These are phyloP conservation scores for Leucoma salicis DNA, from an alignment of 2,888 invertebrate species.

Conservation along the genomic window DNA sequence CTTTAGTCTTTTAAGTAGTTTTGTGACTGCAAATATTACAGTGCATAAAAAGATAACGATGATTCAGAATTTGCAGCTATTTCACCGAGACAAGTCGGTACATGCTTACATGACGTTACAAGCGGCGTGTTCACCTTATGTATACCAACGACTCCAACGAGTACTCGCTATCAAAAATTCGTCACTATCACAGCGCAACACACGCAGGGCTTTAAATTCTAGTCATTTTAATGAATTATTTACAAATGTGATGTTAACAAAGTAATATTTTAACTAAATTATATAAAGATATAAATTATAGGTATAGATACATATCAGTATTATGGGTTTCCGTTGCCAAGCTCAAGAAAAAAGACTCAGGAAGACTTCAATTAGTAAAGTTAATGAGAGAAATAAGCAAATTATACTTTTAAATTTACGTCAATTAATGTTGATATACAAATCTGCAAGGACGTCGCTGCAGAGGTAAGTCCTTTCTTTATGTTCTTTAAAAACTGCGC, in stretches of 20 bases:
- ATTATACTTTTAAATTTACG: slow-evolving; percentile 32
- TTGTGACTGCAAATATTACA: too few relatives aligned
- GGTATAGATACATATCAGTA: slow-evolving; percentile 10
- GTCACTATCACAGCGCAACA: slow-evolving; percentile 1
- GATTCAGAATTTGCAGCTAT: too few relatives aligned
- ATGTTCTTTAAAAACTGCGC: neutral
- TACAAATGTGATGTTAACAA: slow-evolving; percentile 9
- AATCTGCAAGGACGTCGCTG: slow-evolving; percentile 18
- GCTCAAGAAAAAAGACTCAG: slow-evolving; percentile 26
- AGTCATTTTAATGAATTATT: slow-evolving; percentile 25
- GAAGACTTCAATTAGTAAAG: slow-evolving; percentile 22
- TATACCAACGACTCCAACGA: slow-evolving; percentile 8
- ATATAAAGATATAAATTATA: too few relatives aligned
- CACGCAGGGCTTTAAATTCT: slow-evolving; percentile 14
- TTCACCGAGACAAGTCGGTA: slow-evolving; percentile 1
- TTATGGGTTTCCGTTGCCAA: slow-evolving; percentile 40
- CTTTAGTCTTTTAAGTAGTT: too few relatives aligned
- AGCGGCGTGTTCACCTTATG: neutral
- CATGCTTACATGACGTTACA: neutral
- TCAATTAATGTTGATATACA: slow-evolving; percentile 30
- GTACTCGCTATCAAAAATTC: neutral
- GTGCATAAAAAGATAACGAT: too few relatives aligned
- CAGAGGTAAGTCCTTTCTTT: slow-evolving; percentile 35
- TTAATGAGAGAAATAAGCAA: slow-evolving; percentile 27
- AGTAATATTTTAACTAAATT: slow-evolving; percentile 10